Evolutionary conservation across 2,113 vertebrate species (phyloP), one percentile per base, ranked within the genome.

Genomic region (Irena cyanogastra): DNA sequence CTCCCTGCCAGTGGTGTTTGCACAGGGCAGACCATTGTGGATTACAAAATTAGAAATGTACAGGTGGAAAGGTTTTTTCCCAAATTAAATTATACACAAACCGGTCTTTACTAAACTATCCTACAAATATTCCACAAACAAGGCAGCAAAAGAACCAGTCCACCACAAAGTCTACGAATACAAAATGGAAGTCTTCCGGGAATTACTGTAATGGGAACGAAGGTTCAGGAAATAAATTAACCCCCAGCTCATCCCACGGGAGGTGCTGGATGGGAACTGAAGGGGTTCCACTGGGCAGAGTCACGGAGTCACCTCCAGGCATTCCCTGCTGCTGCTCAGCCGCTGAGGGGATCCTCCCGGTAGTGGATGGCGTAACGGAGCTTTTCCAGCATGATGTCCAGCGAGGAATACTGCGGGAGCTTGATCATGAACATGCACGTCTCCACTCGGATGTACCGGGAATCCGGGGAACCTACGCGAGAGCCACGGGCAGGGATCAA

Each of bases 371-470:
- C 99, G 16, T 99, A 99, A 3, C 99, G 99, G 11, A 99, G 98
- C 79, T 99, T 99, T 53, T 99, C 99, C 98, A 99, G 97, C 99
- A 99, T 99, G 87, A 98, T 98, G 18, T 99, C 99, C 93, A 99
- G 95, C 4, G 99, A 99, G 52, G 99, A 99, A 93, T 99, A 99
- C 97, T 99, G 99, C 4, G 99, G 99, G 15, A 99, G 99, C 85
- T 99, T 99, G 95, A 99, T 98, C 99, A 99, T 99, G 95, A 99
- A 99, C 99, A 99, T 99, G 94, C 99, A 99, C 35, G 99, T 99
- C 97, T 99, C 99, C 56, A 99, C 99, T 0, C 99, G 98, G 96
- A 99, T 99, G 97, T 99, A 99, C 65, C 99, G 98, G 0, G 98
- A 98, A 92, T 99, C 99, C 2, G 99, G 98, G 56, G 99, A 98